Base-by-base conservation (phyloP, 2,888 invertebrate species). In the Diploptera punctata region DNA sequence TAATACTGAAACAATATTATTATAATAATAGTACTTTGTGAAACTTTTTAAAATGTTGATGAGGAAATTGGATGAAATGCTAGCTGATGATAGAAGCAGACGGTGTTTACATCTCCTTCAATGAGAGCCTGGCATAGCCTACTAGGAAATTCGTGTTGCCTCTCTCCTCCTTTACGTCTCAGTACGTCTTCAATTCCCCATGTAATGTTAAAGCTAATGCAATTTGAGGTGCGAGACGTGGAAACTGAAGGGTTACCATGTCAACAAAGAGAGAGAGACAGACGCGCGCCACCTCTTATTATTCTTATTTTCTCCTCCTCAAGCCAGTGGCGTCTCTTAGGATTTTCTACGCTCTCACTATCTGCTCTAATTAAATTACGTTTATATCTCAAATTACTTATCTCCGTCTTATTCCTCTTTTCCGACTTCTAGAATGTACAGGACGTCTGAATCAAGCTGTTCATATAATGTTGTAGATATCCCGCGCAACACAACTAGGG, bases 151-250 rank as follows among this genome's bases (percentile, higher is more conserved):
- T 38, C 61, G 7, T 7, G 19, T 38, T 21, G 21, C 65, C 21
- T 13, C 43, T n/a, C 13, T 4, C 19, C 61, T 29, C 49, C 80
- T 84, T 84, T 83, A 84, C 84, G 84, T 83, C 81, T 84, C 82
- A 83, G 82, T 83, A 83, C 82, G 79, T 83, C 82, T 81, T 83
- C 84, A 84, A 84, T 84, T 83, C 84, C 81, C 82, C 84, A 83
- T 84, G 84, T 84, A 84, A 84, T 84, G 84, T 83, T 82, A 83
- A 84, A 83, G 83, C 84, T 84, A 84, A 84, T 84, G 83, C 83
- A 84, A 84, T 84, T 84, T 84, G 82, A 81, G 73, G 81, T 62
- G 76, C 74, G 72, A 73, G 73, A 60, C n/a, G 29, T 70, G 75
- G 73, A 75, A 75, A 68, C 71, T 69, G 67, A 73, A 73, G 73